A percentile compares a stretch with the other conserved stretches of the same genome.
These are phyloP conservation scores for Ormyrus nitidulus DNA, from an alignment of 2,888 invertebrate genomes.

Conservation along the genomic window DNA sequence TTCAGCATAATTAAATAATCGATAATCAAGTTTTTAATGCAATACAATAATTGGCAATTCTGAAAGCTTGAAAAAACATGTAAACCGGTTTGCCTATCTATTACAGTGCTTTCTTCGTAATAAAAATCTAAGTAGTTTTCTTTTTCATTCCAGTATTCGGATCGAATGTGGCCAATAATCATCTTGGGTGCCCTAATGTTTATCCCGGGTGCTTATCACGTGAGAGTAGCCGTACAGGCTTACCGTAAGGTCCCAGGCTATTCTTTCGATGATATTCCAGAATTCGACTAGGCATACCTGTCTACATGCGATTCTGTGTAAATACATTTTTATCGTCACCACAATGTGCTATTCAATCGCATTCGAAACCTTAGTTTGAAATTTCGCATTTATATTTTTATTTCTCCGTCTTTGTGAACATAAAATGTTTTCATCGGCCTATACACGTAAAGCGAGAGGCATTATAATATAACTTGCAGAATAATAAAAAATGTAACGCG, in stretches of 20 bases:
- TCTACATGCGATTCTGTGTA: constrained; percentile 27
- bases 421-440: constrained; percentile 23
- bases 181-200: constrained; percentile 93
- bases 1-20: too few species aligned
- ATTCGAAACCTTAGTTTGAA: constrained; percentile 22
- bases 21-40: too few species aligned
- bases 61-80: too few species aligned
- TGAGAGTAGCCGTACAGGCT: constrained; percentile 91
- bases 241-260: constrained; percentile 89
- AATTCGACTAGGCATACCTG: constrained; percentile 81
- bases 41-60: too few species aligned
- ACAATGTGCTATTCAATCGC: constrained; percentile 45
- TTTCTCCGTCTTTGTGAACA: background rate
- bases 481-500: constrained; percentile 10
- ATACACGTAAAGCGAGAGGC: constrained; percentile 17
- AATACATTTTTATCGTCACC: constrained; percentile 36
- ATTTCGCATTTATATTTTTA: constrained; percentile 29
- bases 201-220: constrained; percentile 93
- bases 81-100: too few species aligned
- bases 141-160: constrained; percentile 80
- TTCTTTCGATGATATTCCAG: constrained; percentile 92
- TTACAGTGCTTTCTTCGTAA: too few species aligned
- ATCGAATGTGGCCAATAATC: constrained; percentile 92
- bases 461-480: background rate
- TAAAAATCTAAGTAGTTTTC: too few species aligned